Evolutionary conservation across 2,888 invertebrate species (phyloP).

Genomic region (Pachydiplax longipennis): DNA sequence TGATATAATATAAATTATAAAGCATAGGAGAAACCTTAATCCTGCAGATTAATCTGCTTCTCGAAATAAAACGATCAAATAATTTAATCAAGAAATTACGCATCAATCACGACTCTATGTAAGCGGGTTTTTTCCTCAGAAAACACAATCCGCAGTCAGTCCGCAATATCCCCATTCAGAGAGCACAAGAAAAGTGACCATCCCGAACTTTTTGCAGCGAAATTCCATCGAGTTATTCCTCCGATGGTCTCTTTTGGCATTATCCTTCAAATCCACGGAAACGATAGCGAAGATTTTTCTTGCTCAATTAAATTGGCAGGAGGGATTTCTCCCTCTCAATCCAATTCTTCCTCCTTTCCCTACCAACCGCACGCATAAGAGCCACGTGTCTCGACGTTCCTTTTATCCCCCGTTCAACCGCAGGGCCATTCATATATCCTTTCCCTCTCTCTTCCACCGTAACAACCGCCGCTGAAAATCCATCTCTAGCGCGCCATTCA

Average conservation of each 20-base stretch:
- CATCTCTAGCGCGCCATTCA: not conserved
- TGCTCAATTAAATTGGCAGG: not conserved
- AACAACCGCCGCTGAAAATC: not conserved
- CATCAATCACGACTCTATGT: too few relatives aligned
- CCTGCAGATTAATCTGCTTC: too few relatives aligned
- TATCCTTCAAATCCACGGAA: not conserved
- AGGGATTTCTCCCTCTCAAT: not conserved
- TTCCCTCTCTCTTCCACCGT: not conserved
- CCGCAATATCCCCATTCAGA: too few relatives aligned
- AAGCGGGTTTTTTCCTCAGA: too few relatives aligned
- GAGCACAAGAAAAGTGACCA: too few relatives aligned
- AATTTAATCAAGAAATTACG: too few relatives aligned
- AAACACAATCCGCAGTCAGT: too few relatives aligned
- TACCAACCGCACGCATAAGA: not conserved
- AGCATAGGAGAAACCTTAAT: too few relatives aligned
- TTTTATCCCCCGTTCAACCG: not conserved
- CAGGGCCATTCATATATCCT: not conserved
- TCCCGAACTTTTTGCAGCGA: too few relatives aligned
- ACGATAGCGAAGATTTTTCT: not conserved
- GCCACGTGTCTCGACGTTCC: not conserved
- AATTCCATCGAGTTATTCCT: too few relatives aligned
- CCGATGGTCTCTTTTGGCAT: not conserved
- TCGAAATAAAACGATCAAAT: too few relatives aligned
- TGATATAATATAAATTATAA: too few relatives aligned
- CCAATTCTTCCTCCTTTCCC: not conserved